phyloP scores from a whole-genome alignment of 2,113 vertebrate species.

The Polypterus bichir region DNA sequence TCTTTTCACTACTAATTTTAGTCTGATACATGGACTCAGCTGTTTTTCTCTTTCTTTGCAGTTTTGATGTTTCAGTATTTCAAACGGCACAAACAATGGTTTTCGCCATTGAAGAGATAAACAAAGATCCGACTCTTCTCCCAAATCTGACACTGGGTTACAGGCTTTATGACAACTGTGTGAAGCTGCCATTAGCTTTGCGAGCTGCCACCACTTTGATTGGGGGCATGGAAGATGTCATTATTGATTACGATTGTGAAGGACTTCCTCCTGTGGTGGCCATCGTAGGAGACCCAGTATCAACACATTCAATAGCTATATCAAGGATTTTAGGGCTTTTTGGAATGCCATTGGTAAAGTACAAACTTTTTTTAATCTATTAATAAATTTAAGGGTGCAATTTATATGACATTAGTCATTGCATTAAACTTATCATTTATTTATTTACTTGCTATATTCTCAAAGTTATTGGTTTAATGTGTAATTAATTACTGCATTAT shows the following conservation, averaged over 20 bases:
- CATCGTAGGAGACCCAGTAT: neutral
- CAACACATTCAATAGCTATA: neutral
- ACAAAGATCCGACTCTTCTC: constrained; percentile 1
- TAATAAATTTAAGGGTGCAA: too few relatives aligned
- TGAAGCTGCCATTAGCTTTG: neutral
- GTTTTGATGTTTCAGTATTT: neutral
- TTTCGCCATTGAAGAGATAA: constrained; percentile 12
- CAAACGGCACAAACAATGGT: constrained; percentile 3
- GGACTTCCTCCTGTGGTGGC: neutral
- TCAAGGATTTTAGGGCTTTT: neutral
- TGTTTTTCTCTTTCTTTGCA: neutral
- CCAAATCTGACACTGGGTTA: constrained; percentile 10
- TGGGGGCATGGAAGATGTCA: neutral
- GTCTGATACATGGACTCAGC: too few relatives aligned
- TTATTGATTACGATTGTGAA: neutral
- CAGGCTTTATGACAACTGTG: constrained; percentile 2
- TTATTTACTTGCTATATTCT: too few relatives aligned
- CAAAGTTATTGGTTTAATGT: too few relatives aligned
- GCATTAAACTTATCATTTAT: too few relatives aligned
- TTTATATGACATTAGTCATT: too few relatives aligned
- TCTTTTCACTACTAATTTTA: too few relatives aligned
- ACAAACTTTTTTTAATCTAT: neutral
- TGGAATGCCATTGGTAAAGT: neutral
- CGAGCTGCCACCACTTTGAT: constrained; percentile 1
- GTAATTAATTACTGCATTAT: too few relatives aligned